These are phyloP conservation scores for Cirrhinus mrigala DNA, from an alignment of 2,797 vertebrate genomes.

Conservation along the genomic window DNA sequence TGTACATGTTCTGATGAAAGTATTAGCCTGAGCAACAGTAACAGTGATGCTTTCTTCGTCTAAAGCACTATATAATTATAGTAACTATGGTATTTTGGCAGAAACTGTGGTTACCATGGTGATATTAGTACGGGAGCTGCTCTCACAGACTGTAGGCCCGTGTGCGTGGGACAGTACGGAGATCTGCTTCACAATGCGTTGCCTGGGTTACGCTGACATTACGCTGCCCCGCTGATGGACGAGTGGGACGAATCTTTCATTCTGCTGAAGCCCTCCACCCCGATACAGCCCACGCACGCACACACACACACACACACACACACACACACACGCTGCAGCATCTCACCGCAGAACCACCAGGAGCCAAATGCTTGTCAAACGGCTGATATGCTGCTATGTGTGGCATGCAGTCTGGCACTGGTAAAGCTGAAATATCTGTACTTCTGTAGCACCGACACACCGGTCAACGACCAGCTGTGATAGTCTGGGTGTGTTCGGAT, in stretches of 20 bases:
- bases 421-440: slow-evolving; percentile 3
- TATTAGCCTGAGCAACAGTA: background rate
- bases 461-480: background rate
- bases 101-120: slow-evolving; percentile 7
- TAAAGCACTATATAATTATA: background rate
- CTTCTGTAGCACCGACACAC: background rate
- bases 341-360: slow-evolving; percentile 5
- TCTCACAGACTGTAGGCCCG: background rate
- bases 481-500: slow-evolving; percentile 32
- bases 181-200: slow-evolving; percentile 36
- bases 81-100: slow-evolving; percentile 8
- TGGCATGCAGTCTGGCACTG: slow-evolving; percentile 47
- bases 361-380: slow-evolving; percentile 33
- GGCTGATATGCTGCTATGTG: slow-evolving; percentile 47
- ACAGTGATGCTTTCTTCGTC: background rate
- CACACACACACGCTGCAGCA: slow-evolving; percentile 38
- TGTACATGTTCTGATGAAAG: background rate
- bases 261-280: slow-evolving; percentile 22
- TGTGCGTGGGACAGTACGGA: slow-evolving; percentile 31
- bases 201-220: slow-evolving; percentile 46
- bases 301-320: background rate
- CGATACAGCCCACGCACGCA: slow-evolving; percentile 32
- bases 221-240: slow-evolving; percentile 25
- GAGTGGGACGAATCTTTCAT: slow-evolving; percentile 49
- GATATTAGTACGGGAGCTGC: background rate